Conservation (phyloP, 2,113 vertebrate species). For the Thalassarche chlororhynchos region DNA sequence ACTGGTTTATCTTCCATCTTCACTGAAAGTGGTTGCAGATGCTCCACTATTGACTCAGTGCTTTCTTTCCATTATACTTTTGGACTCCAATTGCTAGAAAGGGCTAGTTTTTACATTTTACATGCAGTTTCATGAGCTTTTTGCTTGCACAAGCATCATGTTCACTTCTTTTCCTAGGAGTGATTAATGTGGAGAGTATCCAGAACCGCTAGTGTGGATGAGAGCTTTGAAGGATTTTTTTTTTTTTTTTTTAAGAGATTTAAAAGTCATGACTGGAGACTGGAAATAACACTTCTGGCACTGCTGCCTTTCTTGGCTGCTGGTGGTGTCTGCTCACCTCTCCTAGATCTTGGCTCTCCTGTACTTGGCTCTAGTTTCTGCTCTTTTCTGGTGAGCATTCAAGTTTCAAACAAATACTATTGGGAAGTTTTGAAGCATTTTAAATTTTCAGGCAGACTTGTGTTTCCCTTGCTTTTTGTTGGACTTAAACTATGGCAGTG, state of each 20-base stretch:
- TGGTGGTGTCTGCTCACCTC: constrained; percentile 31
- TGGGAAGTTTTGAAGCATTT: background rate
- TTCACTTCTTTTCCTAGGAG: background rate
- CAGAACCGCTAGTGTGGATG: background rate
- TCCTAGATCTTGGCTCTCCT: constrained; percentile 16
- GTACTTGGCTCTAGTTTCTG: background rate
- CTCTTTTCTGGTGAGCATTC: background rate
- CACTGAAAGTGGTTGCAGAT: constrained; percentile 36
- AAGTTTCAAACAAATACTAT: background rate
- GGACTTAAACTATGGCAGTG: background rate
- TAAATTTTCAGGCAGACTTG: background rate
- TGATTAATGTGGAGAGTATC: constrained; percentile 6
- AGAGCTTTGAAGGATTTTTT: background rate
- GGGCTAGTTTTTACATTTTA: background rate
- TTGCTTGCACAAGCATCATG: background rate
- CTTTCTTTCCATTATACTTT: background rate
- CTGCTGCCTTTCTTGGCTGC: constrained; percentile 10
- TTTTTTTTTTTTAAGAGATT: background rate
- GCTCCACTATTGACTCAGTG: background rate
- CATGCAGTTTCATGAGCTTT: background rate
- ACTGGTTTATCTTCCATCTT: constrained; percentile 6
- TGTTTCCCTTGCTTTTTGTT: background rate
- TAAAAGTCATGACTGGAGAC: background rate
- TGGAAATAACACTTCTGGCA: constrained; percentile 31
- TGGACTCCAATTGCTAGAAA: background rate